phyloP scores from a whole-genome alignment of 2,888 invertebrate species.

The Deladenus siricidicola region DNA sequence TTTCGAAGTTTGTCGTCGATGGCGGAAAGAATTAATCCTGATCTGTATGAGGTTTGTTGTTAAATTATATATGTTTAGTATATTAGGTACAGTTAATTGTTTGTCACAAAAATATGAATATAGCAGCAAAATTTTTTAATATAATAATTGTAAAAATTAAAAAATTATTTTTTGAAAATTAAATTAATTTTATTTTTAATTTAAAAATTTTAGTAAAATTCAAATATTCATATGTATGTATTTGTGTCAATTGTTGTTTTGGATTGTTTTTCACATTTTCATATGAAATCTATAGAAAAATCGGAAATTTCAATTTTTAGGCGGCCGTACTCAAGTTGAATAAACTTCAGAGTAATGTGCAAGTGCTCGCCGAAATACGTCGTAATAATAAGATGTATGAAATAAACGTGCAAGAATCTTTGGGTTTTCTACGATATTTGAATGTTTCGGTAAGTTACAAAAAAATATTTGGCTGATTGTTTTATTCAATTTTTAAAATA shows the following conservation, averaged over 20 bases:
- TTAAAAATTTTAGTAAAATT: neutral
- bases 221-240: neutral
- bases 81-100: no score
- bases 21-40: neutral
- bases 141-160: no score
- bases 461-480: neutral
- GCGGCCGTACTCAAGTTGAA: slow-evolving; percentile 42
- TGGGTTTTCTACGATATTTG: slow-evolving; percentile 12
- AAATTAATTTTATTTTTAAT: no score
- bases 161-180: no score
- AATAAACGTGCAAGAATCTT: slow-evolving; percentile 21
- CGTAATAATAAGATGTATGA: neutral
- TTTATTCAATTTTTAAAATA: slow-evolving; percentile 4
- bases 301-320: slow-evolving; percentile 23
- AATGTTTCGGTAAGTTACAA: slow-evolving; percentile 17
- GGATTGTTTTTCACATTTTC: no score
- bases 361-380: slow-evolving; percentile 29
- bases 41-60: slow-evolving; percentile 1
- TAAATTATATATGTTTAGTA: no score
- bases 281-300: no score
- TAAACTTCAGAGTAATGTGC: slow-evolving; percentile 45
- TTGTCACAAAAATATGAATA: no score
- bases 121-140: no score
- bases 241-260: no score
- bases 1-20: no score